These are phyloP conservation scores for Catostylus mosaicus DNA, from an alignment of 30 jellyfish, hydroid and myxozoan species.

Conservation along the genomic window DNA sequence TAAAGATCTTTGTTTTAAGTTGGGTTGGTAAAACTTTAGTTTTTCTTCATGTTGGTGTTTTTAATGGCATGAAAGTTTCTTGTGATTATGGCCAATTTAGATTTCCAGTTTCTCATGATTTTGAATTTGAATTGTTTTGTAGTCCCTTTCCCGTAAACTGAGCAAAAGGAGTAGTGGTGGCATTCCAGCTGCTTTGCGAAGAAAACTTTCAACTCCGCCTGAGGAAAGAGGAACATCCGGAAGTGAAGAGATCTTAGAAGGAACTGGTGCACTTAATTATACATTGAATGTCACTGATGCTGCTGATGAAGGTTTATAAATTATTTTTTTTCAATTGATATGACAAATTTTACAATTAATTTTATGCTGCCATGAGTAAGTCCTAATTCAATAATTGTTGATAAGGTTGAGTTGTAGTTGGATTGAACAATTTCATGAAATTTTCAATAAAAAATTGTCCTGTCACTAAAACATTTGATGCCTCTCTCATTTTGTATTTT, in stretches of 20 bases:
- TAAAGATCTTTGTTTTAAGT: no score
- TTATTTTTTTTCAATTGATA: background rate
- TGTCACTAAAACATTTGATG: background rate
- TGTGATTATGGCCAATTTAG: no score
- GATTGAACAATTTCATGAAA: background rate
- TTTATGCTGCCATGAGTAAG: no score
- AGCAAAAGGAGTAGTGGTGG: constrained; percentile 57
- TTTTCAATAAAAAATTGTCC: background rate
- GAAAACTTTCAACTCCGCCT: constrained; percentile 48
- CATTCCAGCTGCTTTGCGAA: constrained; percentile 51
- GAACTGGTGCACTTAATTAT: constrained; percentile 63
- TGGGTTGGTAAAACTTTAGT: no score
- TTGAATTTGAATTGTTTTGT: background rate
- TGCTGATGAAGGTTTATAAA: constrained; percentile 23
- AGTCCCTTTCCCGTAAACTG: constrained; percentile 43
- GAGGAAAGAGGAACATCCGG: constrained; percentile 31
- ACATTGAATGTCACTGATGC: constrained; percentile 13
- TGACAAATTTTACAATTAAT: no score
- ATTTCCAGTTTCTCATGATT: no score
- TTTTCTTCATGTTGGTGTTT: no score
- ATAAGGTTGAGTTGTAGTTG: no score
- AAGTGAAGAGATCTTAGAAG: constrained; percentile 60
- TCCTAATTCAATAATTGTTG: no score
- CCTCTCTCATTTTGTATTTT: background rate
- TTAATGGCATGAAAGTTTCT: no score